These are phyloP conservation scores for Azemiops feae DNA, from an alignment of 2,113 vertebrate species.

Conservation along the genomic window DNA sequence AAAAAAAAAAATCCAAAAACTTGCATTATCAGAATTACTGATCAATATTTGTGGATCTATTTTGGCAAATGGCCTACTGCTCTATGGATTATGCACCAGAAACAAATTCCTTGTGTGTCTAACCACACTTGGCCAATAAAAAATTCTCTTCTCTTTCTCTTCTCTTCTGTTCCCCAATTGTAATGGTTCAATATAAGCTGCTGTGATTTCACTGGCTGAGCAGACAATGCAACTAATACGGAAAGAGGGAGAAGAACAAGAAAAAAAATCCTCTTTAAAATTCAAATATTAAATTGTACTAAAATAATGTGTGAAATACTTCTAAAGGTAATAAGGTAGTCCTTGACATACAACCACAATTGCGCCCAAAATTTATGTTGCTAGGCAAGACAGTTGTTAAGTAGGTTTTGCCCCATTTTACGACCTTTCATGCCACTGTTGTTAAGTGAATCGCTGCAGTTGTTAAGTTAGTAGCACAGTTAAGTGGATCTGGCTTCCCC, in stretches of 20 bases:
- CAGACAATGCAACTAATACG: not conserved
- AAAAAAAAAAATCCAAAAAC: not conserved
- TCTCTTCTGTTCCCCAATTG: not conserved
- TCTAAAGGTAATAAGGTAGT: not conserved
- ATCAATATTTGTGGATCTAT: not conserved
- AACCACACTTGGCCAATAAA: not conserved
- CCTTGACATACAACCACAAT: not conserved
- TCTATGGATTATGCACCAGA: not conserved
- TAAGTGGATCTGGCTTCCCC: not conserved
- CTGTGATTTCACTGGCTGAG: not conserved
- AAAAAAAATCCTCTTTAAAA: not conserved
- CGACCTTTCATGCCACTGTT: not conserved
- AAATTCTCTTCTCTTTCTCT: not conserved
- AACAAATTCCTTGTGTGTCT: not conserved
- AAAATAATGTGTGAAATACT: not conserved
- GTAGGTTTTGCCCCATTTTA: not conserved
- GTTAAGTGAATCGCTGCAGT: not conserved
- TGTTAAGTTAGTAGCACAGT: not conserved
- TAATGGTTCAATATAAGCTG: not conserved
- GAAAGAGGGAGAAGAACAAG: not conserved
- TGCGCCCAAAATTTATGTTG: not conserved
- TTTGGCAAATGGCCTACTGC: not conserved
- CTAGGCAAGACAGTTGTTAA: not conserved
- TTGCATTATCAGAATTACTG: not conserved
- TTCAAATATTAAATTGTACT: not conserved